Evolutionary conservation across 2,888 invertebrate genomes (phyloP).

Genomic region (Cheiracanthium punctorium): DNA sequence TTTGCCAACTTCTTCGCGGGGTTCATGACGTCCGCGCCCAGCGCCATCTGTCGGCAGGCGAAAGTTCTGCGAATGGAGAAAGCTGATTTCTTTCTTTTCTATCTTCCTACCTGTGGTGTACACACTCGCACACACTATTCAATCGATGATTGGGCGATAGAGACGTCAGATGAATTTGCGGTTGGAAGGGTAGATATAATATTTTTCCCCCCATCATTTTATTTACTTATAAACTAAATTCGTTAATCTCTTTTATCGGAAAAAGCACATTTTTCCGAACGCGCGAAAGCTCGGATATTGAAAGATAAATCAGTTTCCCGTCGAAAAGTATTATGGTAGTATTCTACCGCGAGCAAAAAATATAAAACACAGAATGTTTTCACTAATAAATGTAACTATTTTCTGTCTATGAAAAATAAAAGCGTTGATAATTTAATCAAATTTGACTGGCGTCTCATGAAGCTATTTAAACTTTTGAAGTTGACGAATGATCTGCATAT

Average conservation of each 20-base stretch:
- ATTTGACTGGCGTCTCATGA: too few species aligned
- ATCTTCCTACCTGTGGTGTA: background rate
- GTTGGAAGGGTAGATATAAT: background rate
- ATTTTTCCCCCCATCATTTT: background rate
- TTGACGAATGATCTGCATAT: too few species aligned
- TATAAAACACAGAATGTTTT: too few species aligned
- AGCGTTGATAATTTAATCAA: too few species aligned
- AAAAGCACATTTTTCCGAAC: background rate
- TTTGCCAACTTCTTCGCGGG: constrained; percentile 15
- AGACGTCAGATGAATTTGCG: background rate
- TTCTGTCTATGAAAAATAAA: too few species aligned
- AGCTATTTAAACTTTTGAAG: too few species aligned
- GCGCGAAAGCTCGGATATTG: background rate
- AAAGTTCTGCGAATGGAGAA: background rate
- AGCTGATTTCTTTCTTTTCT: background rate
- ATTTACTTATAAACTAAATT: background rate
- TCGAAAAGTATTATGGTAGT: constrained; percentile 7
- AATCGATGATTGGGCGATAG: background rate
- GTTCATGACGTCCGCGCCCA: background rate
- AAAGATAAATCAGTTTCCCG: background rate
- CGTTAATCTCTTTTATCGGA: constrained; percentile 12
- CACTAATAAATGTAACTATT: too few species aligned
- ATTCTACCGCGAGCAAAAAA: too few species aligned
- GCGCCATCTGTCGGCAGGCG: background rate
- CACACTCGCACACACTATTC: background rate